Evolutionary conservation across 2,797 vertebrate genomes (phyloP).

Genomic region (Eurystomus glaucurus): DNA sequence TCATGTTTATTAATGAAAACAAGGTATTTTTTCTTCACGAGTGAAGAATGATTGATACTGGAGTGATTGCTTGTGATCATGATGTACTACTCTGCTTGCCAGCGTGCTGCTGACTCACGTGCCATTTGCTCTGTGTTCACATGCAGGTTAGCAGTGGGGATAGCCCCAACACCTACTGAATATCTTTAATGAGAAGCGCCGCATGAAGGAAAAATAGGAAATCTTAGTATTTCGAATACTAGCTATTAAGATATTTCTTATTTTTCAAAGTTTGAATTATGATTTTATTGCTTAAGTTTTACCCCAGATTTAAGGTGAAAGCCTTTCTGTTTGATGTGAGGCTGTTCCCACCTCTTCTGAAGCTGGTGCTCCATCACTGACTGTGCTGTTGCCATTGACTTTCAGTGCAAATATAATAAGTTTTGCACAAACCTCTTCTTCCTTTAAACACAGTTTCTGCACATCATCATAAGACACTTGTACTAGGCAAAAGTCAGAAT

Average conservation of each 20-base stretch:
- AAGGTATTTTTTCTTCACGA: not conserved
- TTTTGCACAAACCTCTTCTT: not conserved
- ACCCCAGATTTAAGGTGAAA: not conserved
- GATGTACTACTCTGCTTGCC: not conserved
- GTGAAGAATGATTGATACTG: not conserved
- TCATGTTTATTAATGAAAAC: conserved; percentile 22
- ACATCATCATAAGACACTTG: not conserved
- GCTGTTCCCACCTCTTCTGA: not conserved
- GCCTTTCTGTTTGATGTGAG: not conserved
- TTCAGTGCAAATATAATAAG: not conserved
- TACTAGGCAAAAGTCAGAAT: not conserved
- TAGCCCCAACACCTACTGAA: not conserved
- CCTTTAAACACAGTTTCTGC: not conserved
- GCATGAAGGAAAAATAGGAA: not conserved
- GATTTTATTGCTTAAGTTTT: not conserved
- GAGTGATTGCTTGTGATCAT: not conserved
- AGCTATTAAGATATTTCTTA: not conserved
- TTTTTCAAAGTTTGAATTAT: not conserved
- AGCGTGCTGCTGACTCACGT: not conserved
- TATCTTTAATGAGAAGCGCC: not conserved
- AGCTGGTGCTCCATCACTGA: not conserved
- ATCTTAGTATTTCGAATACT: not conserved
- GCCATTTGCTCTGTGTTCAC: not conserved
- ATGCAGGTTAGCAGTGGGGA: not conserved
- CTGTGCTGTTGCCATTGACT: not conserved